Conservation (phyloP, 2,797 vertebrate genomes). For the Prunella strophiata region DNA sequence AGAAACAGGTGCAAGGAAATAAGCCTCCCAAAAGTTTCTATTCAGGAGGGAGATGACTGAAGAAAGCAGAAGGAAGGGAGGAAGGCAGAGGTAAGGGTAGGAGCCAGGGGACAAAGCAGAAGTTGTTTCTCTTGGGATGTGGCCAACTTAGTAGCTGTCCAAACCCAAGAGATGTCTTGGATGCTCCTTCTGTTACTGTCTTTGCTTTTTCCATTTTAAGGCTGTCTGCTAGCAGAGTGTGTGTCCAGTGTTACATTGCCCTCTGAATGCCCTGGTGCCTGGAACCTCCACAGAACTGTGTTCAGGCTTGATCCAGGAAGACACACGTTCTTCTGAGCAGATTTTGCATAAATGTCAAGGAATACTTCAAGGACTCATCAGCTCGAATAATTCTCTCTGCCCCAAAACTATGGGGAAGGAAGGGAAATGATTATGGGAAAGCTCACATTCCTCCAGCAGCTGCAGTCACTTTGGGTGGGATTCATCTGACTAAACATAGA, state of each 20-base stretch:
- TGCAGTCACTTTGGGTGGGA: constrained; percentile 53
- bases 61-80: constrained; percentile 42
- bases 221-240: background rate
- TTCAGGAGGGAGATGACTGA: constrained; percentile 47
- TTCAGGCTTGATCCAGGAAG: background rate
- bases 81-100: constrained; percentile 14
- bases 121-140: constrained; percentile 64
- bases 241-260: background rate
- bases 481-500: constrained; percentile 50
- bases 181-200: constrained; percentile 13
- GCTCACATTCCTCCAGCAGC: constrained; percentile 47
- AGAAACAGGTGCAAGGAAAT: constrained; percentile 74
- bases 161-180: constrained; percentile 15
- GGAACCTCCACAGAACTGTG: background rate
- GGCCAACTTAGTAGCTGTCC: constrained; percentile 53
- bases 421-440: constrained; percentile 30
- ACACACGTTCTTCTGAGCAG: background rate
- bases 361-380: constrained; percentile 54
- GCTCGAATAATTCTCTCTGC: constrained; percentile 29
- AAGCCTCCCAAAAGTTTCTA: constrained; percentile 55
- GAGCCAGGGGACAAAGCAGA: background rate
- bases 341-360: constrained; percentile 33
- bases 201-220: background rate
- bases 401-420: constrained; percentile 50
- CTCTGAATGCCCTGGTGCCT: background rate